Conservation (phyloP, 2,888 invertebrate genomes). For the Troides aeacus region DNA sequence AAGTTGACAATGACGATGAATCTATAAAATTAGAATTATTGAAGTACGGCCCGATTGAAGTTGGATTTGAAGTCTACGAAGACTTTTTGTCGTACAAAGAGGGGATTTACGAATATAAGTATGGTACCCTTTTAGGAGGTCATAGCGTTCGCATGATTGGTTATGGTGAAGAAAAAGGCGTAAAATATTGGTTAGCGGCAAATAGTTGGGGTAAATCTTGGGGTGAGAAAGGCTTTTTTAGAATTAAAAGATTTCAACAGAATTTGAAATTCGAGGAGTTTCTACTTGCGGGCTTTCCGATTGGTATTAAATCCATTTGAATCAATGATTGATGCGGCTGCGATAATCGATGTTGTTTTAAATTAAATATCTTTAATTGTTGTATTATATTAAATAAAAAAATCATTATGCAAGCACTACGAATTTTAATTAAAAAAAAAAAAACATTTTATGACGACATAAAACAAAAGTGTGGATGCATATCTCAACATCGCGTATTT, state of each 20-base stretch:
- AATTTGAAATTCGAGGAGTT: not conserved
- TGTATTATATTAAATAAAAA: no score
- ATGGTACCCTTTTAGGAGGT: constrained; percentile 84
- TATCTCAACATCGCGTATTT: no score
- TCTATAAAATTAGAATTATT: constrained; percentile 79
- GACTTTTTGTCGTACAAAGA: constrained; percentile 87
- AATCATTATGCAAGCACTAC: no score
- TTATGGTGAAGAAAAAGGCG: constrained; percentile 85
- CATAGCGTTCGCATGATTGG: constrained; percentile 89
- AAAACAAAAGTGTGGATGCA: no score
- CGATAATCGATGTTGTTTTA: not conserved
- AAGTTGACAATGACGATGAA: constrained; percentile 68
- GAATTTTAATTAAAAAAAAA: no score
- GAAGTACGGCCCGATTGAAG: constrained; percentile 89
- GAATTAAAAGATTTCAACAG: constrained; percentile 14
- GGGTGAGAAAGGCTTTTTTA: constrained; percentile 85
- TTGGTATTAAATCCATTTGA: not conserved
- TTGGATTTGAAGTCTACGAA: constrained; percentile 86
- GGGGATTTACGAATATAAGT: constrained; percentile 81
- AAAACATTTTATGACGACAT: no score
- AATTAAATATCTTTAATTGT: not conserved
- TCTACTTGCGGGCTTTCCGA: constrained; percentile 8
- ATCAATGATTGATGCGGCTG: not conserved
- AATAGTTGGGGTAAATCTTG: constrained; percentile 93
- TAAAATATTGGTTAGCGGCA: constrained; percentile 89